Evolutionary conservation across 1,140 invertebrate genomes (phyloP).

Genomic region (Drosophila auraria): DNA sequence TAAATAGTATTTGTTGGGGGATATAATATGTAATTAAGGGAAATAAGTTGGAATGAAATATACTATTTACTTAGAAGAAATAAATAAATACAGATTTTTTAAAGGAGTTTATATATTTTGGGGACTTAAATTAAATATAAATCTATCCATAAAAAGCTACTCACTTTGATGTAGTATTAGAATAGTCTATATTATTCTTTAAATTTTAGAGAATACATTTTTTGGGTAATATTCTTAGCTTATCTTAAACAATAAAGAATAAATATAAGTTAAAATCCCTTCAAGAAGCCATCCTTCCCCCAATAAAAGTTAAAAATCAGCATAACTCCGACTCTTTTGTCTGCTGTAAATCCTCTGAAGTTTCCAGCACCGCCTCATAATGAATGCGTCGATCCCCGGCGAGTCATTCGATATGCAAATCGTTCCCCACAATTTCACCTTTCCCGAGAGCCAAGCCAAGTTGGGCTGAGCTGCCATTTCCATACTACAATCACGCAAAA

Average conservation of each 20-base stretch:
- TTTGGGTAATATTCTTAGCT: too few species aligned
- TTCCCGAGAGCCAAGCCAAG: neutral
- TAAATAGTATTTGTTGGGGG: neutral
- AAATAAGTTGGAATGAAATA: neutral
- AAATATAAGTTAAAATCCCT: too few species aligned
- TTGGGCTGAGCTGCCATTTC: conserved; percentile 19
- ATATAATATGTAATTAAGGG: too few species aligned
- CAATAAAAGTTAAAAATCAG: neutral
- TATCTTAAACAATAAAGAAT: too few species aligned
- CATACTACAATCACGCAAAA: conserved; percentile 13
- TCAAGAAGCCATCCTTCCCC: too few species aligned
- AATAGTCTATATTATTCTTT: too few species aligned
- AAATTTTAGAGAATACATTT: too few species aligned
- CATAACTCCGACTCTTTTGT: neutral
- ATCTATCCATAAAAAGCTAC: too few species aligned
- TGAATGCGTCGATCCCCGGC: conserved; percentile 15
- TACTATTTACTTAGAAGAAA: neutral
- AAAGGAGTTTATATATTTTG: too few species aligned
- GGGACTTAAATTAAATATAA: neutral
- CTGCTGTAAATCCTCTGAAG: neutral
- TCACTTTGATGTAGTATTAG: too few species aligned
- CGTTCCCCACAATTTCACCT: conserved; percentile 31
- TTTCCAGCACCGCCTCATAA: conserved; percentile 7
- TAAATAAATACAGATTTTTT: neutral
- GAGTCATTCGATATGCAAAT: conserved; percentile 39